Evolutionary conservation across 2,797 vertebrate genomes (phyloP).

Genomic region (Sebastes steindachneri): DNA sequence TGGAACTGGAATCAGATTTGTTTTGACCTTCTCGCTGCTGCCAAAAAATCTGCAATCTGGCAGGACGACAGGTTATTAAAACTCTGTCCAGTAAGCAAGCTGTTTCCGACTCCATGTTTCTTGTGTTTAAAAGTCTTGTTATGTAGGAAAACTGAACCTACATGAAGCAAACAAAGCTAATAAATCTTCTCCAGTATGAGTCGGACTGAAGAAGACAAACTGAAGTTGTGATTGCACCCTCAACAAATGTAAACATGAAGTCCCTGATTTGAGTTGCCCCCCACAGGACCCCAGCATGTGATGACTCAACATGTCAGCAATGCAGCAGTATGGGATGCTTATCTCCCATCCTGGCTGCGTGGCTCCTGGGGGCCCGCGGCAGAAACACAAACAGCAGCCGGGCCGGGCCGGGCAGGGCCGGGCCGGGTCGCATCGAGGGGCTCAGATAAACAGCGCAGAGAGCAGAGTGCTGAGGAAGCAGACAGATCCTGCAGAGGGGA

Average conservation of each 20-base stretch:
- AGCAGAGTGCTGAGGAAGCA: conserved; percentile 68
- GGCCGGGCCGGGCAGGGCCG: neutral
- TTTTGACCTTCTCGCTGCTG: conserved; percentile 10
- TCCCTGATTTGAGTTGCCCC: neutral
- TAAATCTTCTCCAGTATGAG: neutral
- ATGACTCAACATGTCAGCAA: conserved; percentile 64
- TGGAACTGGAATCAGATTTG: conserved; percentile 13
- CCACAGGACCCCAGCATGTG: conserved; percentile 35
- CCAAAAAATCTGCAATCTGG: conserved; percentile 12
- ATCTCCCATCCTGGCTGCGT: conserved; percentile 59
- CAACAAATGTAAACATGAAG: conserved; percentile 11
- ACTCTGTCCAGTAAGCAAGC: neutral
- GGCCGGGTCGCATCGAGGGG: conserved; percentile 32
- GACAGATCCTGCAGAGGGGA: conserved; percentile 23
- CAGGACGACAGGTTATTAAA: neutral
- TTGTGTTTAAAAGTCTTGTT: neutral
- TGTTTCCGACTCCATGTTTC: neutral
- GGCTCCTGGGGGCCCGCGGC: conserved; percentile 38
- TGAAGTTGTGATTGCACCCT: neutral
- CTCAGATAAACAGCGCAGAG: conserved; percentile 66
- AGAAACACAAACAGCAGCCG: conserved; percentile 59
- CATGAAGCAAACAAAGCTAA: neutral
- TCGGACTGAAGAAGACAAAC: neutral
- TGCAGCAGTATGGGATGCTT: conserved; percentile 54
- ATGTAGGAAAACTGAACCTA: neutral